Evolutionary conservation across 2,797 vertebrate genomes (phyloP), one percentile per base, ranked within the genome.

Genomic region (Scolopax rusticola): DNA sequence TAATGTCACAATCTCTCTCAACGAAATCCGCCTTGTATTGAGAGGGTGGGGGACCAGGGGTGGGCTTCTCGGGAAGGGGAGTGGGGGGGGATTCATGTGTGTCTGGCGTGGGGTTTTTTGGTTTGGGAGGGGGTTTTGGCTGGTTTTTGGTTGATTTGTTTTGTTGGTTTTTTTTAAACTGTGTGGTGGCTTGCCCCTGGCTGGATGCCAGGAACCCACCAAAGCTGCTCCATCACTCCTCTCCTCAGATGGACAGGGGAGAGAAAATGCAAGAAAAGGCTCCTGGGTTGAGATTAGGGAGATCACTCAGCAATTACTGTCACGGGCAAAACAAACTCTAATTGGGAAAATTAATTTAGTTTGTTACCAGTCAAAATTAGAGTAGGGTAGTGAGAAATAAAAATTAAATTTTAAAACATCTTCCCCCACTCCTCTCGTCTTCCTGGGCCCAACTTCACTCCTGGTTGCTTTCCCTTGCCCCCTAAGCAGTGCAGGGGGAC

Each of bases 41-140:
- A 5, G 14, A 6, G 3, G 6, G 14, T 7, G 8, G 3, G 1
- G 12, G 38, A 40, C 12, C 38, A 40, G 38, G 38, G 38, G 36
- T 36, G 36, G 36, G 36, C 36, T 36, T 36, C 36, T 36, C 36
- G 36, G 36, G 36, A 36, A 36, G 36, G 36, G 36, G 36, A 36
- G 36, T 8, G 36, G 15, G 40, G 43, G 20, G 19, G 20, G 45
- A 11, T 47, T 47, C 47, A 23, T 50, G 28, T 24, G 21, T 8
- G 23, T 56, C 8, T 56, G 8, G 12, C 7, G 6, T 3, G 21
- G 9, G 6, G 17, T 74, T 51, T 53, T 30, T 10, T 9, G 2
- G 6, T 36, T 59, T 36, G 36, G 36, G 36, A 36, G 36, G 32
- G 12, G 17, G 4, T 47, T 30, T 32, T 21, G 2, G 4, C 11